Evolutionary conservation across 1,140 invertebrate species (phyloP), one percentile per base, ranked within the genome.

Genomic region (Nautilus pompilius): DNA sequence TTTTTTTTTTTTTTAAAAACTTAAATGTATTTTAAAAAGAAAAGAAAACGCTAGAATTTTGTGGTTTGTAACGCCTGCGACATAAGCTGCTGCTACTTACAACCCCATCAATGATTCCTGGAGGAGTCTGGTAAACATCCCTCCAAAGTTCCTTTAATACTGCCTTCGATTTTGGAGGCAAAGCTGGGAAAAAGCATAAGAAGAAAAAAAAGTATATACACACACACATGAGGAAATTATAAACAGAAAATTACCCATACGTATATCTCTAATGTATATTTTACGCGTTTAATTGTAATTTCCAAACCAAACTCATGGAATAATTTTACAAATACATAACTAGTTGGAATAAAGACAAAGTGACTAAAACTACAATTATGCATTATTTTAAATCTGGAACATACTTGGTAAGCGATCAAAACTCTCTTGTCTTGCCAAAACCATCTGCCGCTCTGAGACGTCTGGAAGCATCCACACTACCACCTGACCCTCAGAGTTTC

Each of bases 31-130:
- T n/a, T n/a, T n/a, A n/a, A n/a, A n/a, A n/a, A n/a, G 29, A 26
- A 55, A 26, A 55, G n/a, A 3, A 3, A 55, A 55, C n/a, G 22
- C 17, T 53, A 10, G 36, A 29, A 8, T 5, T 20, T 5, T 20
- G 8, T 20, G 45, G 45, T 45, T 32, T 45, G 32, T 2, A 17
- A 59, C 58, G 26, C 4, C 20, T 1, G 3, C 2, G 22, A 6
- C 34, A 58, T 3, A 58, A 24, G 46, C 24, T 36, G 26, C 36
- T 53, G 5, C 17, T 29, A 76, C 82, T 78, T 67, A 93, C 91
- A 71, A 97, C 82, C 72, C 94, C 92, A 85, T 96, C 93, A 48
- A 96, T 82, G 69, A 96, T 92, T 26, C 94, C 94, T 51, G 93
- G 90, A 0, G 94, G 93, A 53, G 89, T 87, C 5, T 92, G 91